These are phyloP conservation scores for Leuciscus idus DNA, from an alignment of 2,113 vertebrate genomes.

Conservation along the genomic window DNA sequence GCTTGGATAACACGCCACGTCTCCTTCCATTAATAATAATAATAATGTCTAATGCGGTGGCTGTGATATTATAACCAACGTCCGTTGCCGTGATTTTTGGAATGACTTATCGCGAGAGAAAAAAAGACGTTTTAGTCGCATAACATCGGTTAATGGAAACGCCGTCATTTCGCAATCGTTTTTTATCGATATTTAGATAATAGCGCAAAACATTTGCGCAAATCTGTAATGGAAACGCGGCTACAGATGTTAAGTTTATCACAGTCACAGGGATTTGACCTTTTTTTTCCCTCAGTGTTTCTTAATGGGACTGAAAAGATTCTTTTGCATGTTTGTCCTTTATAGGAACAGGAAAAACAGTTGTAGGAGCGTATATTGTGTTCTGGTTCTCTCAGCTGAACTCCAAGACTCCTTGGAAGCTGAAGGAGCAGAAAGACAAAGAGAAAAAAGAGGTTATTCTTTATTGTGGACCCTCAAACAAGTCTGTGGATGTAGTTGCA, in stretches of 20 bases:
- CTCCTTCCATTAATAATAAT: no score
- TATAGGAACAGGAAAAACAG: slow-evolving; percentile 83
- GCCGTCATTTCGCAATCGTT: no score
- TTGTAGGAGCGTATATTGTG: slow-evolving; percentile 80
- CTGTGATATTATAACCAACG: no score
- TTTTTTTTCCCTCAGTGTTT: not conserved
- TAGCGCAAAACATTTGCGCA: no score
- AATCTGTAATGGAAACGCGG: no score
- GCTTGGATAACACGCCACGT: no score
- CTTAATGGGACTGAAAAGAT: not conserved
- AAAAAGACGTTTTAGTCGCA: no score
- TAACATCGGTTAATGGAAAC: no score
- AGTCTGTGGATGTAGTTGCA: slow-evolving; percentile 86
- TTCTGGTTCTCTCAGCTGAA: slow-evolving; percentile 75
- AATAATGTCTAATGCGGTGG: no score
- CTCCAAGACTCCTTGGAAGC: slow-evolving; percentile 1
- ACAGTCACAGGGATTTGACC: not conserved
- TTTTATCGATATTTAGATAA: no score
- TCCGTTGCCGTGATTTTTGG: no score
- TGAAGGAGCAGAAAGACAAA: slow-evolving; percentile 64
- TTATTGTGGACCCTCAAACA: slow-evolving; percentile 86
- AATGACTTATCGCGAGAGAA: no score
- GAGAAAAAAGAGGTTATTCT: slow-evolving; percentile 66
- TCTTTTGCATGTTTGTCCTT: not conserved
- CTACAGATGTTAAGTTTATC: not conserved